Evolutionary conservation across 2,797 vertebrate genomes (phyloP).

Genomic region (Acrocephalus scirpaceus): DNA sequence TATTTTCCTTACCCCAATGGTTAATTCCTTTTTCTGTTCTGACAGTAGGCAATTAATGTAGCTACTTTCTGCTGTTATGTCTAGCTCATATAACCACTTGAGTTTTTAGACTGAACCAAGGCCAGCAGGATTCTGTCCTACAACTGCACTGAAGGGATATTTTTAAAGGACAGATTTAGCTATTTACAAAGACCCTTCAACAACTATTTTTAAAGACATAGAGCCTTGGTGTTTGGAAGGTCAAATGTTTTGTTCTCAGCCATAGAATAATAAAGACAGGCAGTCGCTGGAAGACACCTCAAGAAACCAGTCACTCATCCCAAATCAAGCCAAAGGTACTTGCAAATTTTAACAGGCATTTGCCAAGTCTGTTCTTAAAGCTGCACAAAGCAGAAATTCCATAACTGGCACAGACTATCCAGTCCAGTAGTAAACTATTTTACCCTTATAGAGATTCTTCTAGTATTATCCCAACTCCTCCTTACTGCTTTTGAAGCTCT

Average conservation of each 20-base stretch:
- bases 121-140: background rate
- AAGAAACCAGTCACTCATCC: background rate
- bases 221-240: background rate
- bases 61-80: background rate
- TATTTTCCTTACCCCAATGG: background rate
- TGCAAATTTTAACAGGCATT: background rate
- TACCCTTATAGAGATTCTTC: background rate
- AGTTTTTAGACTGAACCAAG: background rate
- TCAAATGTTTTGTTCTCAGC: background rate
- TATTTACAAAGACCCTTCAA: background rate
- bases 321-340: background rate
- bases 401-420: background rate
- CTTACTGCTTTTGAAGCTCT: background rate
- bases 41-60: background rate
- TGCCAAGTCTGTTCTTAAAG: background rate
- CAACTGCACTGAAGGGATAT: background rate
- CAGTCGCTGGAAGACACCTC: background rate
- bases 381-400: background rate
- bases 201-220: background rate
- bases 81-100: background rate
- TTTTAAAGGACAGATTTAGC: background rate
- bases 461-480: background rate
- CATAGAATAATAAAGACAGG: background rate
- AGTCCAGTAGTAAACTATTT: background rate
- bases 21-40: background rate